These are phyloP conservation scores for Kryphioiulus occultus DNA, from an alignment of 2,888 invertebrate species.

Conservation along the genomic window DNA sequence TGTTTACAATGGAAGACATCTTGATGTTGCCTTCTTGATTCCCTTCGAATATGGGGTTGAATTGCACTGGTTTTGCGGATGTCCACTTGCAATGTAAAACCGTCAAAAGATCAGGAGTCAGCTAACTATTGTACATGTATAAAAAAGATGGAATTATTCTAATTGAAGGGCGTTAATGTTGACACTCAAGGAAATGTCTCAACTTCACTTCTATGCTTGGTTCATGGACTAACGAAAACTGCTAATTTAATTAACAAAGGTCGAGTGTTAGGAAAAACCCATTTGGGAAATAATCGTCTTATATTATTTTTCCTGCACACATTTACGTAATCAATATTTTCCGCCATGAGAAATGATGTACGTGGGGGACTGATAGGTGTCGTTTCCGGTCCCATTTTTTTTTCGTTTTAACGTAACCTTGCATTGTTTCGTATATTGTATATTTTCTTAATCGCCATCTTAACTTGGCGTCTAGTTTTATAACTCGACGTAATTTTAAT, in stretches of 20 bases:
- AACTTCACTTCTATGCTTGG: background rate
- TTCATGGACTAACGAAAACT: background rate
- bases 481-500: conserved; percentile 36
- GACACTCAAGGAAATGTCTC: too few species aligned
- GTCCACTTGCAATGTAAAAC: too few species aligned
- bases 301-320: background rate
- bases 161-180: too few species aligned
- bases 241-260: background rate
- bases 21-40: background rate
- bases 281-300: background rate
- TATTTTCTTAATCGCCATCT: conserved; percentile 1
- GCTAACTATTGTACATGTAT: too few species aligned
- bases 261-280: conserved; percentile 19
- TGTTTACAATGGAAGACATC: background rate
- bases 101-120: too few species aligned
- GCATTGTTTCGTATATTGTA: conserved; percentile 27
- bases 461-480: background rate
- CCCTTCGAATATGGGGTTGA: too few species aligned
- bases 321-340: conserved; percentile 40
- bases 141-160: too few species aligned
- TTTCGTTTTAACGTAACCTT: background rate
- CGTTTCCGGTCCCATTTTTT: conserved; percentile 27
- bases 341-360: background rate
- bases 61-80: too few species aligned
- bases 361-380: conserved; percentile 6